phyloP scores from a whole-genome alignment of 1,140 invertebrate species.

The Battus philenor region DNA sequence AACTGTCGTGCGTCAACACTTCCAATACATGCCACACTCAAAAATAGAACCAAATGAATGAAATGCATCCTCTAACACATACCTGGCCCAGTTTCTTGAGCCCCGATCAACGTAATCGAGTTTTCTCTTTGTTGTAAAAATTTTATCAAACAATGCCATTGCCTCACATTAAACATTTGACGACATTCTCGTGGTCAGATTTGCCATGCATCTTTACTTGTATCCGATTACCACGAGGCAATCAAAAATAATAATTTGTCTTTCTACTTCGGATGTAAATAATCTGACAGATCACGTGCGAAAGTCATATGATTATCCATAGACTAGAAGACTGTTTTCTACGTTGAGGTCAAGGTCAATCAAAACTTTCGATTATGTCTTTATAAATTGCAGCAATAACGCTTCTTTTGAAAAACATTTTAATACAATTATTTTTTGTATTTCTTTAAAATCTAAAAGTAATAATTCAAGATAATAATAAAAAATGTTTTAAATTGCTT shows the following conservation, averaged over 20 bases:
- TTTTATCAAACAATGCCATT: slow-evolving; percentile 70
- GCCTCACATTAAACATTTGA: slow-evolving; percentile 48
- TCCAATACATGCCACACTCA: slow-evolving; percentile 28
- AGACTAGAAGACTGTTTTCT: slow-evolving; percentile 36
- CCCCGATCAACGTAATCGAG: slow-evolving; percentile 53
- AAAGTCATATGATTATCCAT: slow-evolving; percentile 68
- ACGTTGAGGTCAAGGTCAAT: slow-evolving; percentile 49
- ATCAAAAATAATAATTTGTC: slow-evolving; percentile 27
- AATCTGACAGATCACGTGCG: slow-evolving; percentile 59
- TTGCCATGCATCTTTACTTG: slow-evolving; percentile 34
- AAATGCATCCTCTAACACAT: slow-evolving; percentile 45
- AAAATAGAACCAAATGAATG: slow-evolving; percentile 47
- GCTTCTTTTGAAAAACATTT: too few species aligned
- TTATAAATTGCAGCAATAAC: too few species aligned
- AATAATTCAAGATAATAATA: too few species aligned
- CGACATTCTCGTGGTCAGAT: slow-evolving; percentile 29
- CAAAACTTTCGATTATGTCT: background rate
- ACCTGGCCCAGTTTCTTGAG: slow-evolving; percentile 60
- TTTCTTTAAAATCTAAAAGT: too few species aligned
- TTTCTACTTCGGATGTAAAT: slow-evolving; percentile 45
- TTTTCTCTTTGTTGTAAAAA: slow-evolving; percentile 68
- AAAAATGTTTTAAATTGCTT: too few species aligned
- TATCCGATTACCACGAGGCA: slow-evolving; percentile 18
- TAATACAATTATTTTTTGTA: too few species aligned
- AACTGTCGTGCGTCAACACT: slow-evolving; percentile 40